Base-by-base conservation (phyloP, 2,888 invertebrate genomes). In the Papilio elwesi region DNA sequence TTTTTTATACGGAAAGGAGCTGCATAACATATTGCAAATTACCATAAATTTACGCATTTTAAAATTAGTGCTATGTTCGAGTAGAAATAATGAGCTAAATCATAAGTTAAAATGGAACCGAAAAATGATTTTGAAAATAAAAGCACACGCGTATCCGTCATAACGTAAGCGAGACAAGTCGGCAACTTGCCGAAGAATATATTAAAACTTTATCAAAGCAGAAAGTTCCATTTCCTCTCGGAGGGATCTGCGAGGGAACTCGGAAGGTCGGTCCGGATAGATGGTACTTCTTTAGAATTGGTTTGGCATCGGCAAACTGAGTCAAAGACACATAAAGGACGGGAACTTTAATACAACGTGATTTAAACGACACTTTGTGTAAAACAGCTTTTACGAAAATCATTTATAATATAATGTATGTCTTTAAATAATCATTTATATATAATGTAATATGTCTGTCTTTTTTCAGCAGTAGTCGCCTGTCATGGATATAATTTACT, bases 191-290 rank as follows among this genome's bases (percentile, higher is more conserved):
- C 87, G 87, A 90, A 90, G 93, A 93, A 93, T 93, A 93, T 91
- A 93, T 93, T 93, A 93, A 93, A 93, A 93, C 91, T 93, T 93
- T 91, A 89, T 91, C 93, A 92, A 92, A 92, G 91, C 90, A 85
- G 80, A 84, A 89, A 91, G 84, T 91, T 90, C 88, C 84, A 88
- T 91, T 91, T 91, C 91, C 92, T 86, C 81, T 84, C 78, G 78
- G 76, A 82, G 82, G 81, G 81, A 83, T 80, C 81, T 77, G 69
- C 69, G 71, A 73, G 74, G 77, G 78, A 78, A 63, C 82, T 79
- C 78, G 75, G 76, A 80, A 80, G 80, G 77, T 76, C 77, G 78
- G 80, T 78, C 78, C 69, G 80, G 72, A 79, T 77, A 76, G 75
- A 76, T 71, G 78, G 76, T 70, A 77, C 78, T 77, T 77, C 79